Conservation (phyloP, 2,888 invertebrate genomes). For the Geophilus truncorum region DNA sequence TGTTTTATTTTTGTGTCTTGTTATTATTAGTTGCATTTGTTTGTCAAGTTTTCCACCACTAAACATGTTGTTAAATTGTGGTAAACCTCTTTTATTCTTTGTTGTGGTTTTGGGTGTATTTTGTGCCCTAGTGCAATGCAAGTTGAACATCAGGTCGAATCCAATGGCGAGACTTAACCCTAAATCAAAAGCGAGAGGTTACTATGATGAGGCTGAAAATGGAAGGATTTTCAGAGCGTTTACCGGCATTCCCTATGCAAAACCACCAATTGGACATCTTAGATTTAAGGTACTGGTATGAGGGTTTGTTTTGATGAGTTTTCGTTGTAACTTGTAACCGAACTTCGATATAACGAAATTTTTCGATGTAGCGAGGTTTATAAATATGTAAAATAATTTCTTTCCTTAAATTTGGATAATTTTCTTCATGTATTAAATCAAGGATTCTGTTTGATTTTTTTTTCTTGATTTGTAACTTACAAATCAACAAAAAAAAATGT, state of each 20-base stretch:
- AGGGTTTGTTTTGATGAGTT: too few relatives aligned
- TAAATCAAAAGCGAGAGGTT: not conserved
- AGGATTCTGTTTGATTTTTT: too few relatives aligned
- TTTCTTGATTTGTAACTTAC: too few relatives aligned
- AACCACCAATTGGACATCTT: not conserved
- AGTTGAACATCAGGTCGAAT: not conserved
- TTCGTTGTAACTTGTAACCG: too few relatives aligned
- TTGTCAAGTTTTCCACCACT: not conserved
- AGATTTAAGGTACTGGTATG: slow-evolving; percentile 9
- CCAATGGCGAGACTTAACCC: not conserved
- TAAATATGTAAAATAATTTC: too few relatives aligned
- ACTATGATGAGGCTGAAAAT: not conserved
- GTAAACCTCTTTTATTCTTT: not conserved
- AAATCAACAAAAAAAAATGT: too few relatives aligned
- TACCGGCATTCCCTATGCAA: not conserved
- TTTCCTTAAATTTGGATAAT: too few relatives aligned
- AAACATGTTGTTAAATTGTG: not conserved
- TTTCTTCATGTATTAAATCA: too few relatives aligned
- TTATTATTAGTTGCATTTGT: not conserved
- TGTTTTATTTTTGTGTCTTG: not conserved
- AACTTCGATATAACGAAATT: too few relatives aligned
- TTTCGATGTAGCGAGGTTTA: too few relatives aligned
- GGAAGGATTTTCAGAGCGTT: slow-evolving; percentile 22
- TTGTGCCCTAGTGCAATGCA: not conserved
- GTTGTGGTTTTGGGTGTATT: not conserved